Evolutionary conservation across 2,113 vertebrate species (phyloP).

Genomic region (Channa argus): DNA sequence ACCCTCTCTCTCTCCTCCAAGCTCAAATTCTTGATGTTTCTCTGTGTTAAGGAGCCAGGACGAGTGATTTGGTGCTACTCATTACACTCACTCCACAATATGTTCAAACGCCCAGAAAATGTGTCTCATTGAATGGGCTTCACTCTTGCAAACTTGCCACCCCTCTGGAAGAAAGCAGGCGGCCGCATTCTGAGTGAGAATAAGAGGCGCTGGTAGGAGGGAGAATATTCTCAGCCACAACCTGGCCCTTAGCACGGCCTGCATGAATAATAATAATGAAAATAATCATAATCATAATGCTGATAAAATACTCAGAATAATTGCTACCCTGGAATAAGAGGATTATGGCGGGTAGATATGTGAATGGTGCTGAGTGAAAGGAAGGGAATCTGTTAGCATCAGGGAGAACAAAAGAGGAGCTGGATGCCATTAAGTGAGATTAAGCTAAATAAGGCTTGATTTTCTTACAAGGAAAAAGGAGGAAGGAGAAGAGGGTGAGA

Average conservation of each 20-base stretch:
- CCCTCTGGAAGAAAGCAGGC: conserved; percentile 73
- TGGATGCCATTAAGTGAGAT: conserved; percentile 87
- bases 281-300: conserved; percentile 86
- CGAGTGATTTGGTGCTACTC: conserved; percentile 73
- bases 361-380: conserved; percentile 80
- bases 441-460: conserved; percentile 85
- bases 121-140: conserved; percentile 80
- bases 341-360: conserved; percentile 79
- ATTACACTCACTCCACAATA: conserved; percentile 81
- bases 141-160: conserved; percentile 65
- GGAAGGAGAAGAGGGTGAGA: conserved; percentile 66
- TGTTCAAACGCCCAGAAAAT: conserved; percentile 86
- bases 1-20: conserved; percentile 58
- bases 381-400: conserved; percentile 81
- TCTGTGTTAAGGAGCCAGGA: conserved; percentile 65
- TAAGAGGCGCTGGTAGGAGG: conserved; percentile 47
- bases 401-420: conserved; percentile 80
- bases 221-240: conserved; percentile 57
- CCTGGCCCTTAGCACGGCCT: conserved; percentile 56
- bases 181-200: conserved; percentile 61
- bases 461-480: conserved; percentile 78
- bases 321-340: conserved; percentile 78
- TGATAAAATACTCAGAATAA: conserved; percentile 85
- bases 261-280: conserved; percentile 82
- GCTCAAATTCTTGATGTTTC: conserved; percentile 74